These are phyloP conservation scores for Ivindomyrus marchei DNA, from an alignment of 2,113 vertebrate genomes.

Conservation along the genomic window DNA sequence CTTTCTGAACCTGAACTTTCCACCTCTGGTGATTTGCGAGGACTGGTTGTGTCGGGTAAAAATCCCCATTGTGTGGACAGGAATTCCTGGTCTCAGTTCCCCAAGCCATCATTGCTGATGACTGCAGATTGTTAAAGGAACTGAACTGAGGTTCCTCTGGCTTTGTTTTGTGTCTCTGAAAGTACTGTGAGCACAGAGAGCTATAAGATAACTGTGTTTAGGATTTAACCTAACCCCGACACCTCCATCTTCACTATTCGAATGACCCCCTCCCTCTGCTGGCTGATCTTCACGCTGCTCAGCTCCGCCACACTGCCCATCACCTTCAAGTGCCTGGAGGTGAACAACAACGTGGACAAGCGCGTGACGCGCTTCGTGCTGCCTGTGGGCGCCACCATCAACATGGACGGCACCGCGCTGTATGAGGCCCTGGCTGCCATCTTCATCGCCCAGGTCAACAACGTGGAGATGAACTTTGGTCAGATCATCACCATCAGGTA, in stretches of 20 bases:
- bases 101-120: neutral
- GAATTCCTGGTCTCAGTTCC: neutral
- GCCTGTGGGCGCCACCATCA: conserved; percentile 90
- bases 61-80: neutral
- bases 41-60: neutral
- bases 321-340: conserved; percentile 92
- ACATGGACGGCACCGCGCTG: conserved; percentile 92
- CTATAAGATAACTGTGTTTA: neutral
- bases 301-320: conserved; percentile 91
- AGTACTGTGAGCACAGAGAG: neutral
- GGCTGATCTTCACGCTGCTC: neutral
- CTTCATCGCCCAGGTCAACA: conserved; percentile 94
- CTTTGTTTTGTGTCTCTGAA: neutral
- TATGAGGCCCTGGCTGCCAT: conserved; percentile 94
- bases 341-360: conserved; percentile 88
- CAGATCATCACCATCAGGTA: conserved; percentile 98
- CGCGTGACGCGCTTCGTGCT: conserved; percentile 89
- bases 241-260: neutral
- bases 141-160: neutral
- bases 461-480: conserved; percentile 84
- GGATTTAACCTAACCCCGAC: neutral
- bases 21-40: neutral
- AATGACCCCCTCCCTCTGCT: neutral
- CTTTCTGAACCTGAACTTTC: too few relatives aligned
- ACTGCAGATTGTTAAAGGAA: neutral